Percentiles rank a stretch among this genome's conserved stretches.
Conservation (phyloP, 35 echinoderm and acorn worm species). For the Hemicentrotus pulcherrimus region DNA sequence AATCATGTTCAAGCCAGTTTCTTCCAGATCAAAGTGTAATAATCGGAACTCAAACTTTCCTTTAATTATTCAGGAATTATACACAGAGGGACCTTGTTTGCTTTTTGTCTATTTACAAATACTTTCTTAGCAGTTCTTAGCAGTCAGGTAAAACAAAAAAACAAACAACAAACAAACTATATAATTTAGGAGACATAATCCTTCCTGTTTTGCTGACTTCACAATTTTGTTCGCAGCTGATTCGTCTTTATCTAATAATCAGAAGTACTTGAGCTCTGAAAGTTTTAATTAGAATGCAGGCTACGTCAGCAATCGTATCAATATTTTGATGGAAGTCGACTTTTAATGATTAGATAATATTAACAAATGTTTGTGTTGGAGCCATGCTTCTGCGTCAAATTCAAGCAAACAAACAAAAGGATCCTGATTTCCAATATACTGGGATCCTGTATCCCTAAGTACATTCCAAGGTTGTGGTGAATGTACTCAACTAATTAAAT, state of each 20-base stretch:
- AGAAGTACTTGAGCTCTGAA: not conserved
- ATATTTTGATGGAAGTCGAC: not conserved
- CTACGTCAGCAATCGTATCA: not conserved
- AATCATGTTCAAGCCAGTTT: too few relatives aligned
- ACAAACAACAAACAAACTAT: too few relatives aligned
- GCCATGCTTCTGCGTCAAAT: not conserved
- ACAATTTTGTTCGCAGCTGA: too few relatives aligned
- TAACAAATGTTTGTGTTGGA: not conserved
- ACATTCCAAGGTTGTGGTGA: not conserved
- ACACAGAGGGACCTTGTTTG: too few relatives aligned
- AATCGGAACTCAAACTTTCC: too few relatives aligned
- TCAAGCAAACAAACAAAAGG: not conserved
- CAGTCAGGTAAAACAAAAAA: too few relatives aligned
- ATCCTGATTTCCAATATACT: not conserved
- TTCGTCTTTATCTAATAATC: not conserved
- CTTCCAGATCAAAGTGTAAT: too few relatives aligned
- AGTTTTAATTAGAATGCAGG: not conserved
- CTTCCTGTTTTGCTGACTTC: too few relatives aligned
- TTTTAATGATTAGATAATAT: not conserved
- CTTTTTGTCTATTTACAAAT: too few relatives aligned
- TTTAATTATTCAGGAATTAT: too few relatives aligned
- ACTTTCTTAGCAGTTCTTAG: too few relatives aligned
- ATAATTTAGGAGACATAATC: too few relatives aligned
- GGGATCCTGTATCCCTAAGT: not conserved
- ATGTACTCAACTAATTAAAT: slow-evolving; percentile 5